Base-by-base conservation (phyloP, 2,888 invertebrate genomes). In the Drosophila trichaetosa region DNA sequence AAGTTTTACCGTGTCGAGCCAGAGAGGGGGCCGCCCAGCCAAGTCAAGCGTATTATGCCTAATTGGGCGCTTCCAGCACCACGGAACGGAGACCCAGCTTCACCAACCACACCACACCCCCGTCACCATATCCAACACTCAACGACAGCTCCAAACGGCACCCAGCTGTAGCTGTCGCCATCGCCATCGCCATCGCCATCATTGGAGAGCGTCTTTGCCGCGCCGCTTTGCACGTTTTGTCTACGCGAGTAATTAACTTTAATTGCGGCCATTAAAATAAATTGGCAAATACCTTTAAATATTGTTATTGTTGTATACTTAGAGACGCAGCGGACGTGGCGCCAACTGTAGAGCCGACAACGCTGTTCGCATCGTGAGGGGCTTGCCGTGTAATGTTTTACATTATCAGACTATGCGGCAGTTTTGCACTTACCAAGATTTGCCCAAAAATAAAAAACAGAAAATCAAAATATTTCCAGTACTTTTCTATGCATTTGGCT, bases 231-330 rank as follows among this genome's bases (percentile, higher is more conserved):
- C 90, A 90, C 91, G 90, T 90, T 90, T 89, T 80, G 90, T 90
- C 90, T 91, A 90, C 91, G 90, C 91, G 91, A 89, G 91, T 91
- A 92, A 91, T 92, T 92, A 91, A 91, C 91, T 91, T 91, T 91
- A 92, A 91, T 91, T 91, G 91, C 81, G 81, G 83, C 85, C 92
- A 91, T 92, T 91, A 91, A 92, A 91, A 90, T 91, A 91, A 91
- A 92, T 92, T 91, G 92, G 92, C 91, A 91, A 90, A 91, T 90
- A 92, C 90, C 91, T 91, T 91, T 90, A 90, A 91, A 91, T 90
- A 90, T 88, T 91, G 90, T 90, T 91, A 89, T 89, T 90, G 87
- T 87, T 89, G 87, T 82, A 85, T 82, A 85, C 90, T 90, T 82
- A 79, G 82, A 73, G 76, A 74, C 76, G 74, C 71, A 70, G 61